Conservation (phyloP, 2,797 vertebrate genomes). For the Danio jaintianensis region DNA sequence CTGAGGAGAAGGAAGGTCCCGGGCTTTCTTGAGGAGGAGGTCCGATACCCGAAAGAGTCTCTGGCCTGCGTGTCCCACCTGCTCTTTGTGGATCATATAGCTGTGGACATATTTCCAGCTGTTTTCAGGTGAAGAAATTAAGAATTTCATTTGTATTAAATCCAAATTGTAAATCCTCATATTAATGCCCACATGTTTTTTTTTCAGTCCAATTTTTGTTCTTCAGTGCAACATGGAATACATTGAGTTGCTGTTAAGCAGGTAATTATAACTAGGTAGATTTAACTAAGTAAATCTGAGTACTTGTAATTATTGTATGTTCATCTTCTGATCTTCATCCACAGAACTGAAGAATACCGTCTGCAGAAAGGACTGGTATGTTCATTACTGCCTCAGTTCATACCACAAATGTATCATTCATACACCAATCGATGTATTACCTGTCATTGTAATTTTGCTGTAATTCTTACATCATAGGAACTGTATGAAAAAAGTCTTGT, state of each 20-base stretch:
- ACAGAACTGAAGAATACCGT: slow-evolving; percentile 87
- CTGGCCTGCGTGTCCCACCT: slow-evolving; percentile 90
- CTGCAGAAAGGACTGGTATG: slow-evolving; percentile 95
- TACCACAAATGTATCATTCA: background rate
- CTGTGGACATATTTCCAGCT: slow-evolving; percentile 83
- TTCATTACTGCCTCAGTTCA: background rate
- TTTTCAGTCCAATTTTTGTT: slow-evolving; percentile 87
- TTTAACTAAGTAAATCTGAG: background rate
- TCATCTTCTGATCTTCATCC: slow-evolving; percentile 56
- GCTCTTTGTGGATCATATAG: slow-evolving; percentile 90
- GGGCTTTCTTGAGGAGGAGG: slow-evolving; percentile 86
- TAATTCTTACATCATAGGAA: slow-evolving; percentile 77
- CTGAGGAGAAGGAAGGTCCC: slow-evolving; percentile 71
- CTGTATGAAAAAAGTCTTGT: slow-evolving; percentile 90
- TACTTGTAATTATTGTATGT: background rate
- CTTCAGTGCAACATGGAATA: slow-evolving; percentile 91
- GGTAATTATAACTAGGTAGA: slow-evolving; percentile 72
- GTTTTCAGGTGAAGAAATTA: slow-evolving; percentile 83
- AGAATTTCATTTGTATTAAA: background rate
- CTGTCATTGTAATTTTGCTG: background rate
- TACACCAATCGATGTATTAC: background rate
- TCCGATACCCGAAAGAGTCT: slow-evolving; percentile 83
- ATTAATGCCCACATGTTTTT: slow-evolving; percentile 13
- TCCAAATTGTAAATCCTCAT: background rate
- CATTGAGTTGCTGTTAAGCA: slow-evolving; percentile 86